Conservation (phyloP, 2,113 vertebrate genomes). For the Cochlearius cochlearius region DNA sequence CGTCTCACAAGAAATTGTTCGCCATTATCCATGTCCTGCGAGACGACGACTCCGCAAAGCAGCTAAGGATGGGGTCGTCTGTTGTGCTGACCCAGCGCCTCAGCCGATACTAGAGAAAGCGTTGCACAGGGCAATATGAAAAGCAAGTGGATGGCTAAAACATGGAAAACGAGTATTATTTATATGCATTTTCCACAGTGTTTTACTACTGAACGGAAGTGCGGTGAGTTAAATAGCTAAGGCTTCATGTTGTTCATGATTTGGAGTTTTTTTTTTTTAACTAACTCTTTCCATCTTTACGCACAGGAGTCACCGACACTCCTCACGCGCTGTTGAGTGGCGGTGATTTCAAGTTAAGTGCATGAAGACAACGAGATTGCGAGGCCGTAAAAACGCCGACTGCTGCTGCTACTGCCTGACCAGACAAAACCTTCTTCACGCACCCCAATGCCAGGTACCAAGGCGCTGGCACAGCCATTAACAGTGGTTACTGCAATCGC, state of each 20-base stretch:
- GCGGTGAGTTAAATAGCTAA: not conserved
- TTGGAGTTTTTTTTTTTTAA: not conserved
- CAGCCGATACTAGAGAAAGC: not conserved
- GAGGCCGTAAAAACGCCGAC: not conserved
- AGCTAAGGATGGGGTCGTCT: not conserved
- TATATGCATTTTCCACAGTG: not conserved
- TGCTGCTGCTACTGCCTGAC: not conserved
- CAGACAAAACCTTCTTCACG: not conserved
- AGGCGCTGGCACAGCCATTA: not conserved
- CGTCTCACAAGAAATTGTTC: not conserved
- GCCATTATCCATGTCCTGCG: not conserved
- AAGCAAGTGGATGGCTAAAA: not conserved
- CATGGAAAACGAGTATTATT: not conserved
- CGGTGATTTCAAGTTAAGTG: not conserved
- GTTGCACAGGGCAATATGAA: not conserved
- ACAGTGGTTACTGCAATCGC: not conserved
- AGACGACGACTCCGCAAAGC: not conserved
- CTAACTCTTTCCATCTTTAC: not conserved
- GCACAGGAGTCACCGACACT: not conserved
- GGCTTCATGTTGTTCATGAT: not conserved
- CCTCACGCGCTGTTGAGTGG: not conserved
- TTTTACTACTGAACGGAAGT: not conserved
- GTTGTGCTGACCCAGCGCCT: not conserved
- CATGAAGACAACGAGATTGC: not conserved
- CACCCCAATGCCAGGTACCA: fast-evolving